A percentile compares a stretch with the other conserved stretches of the same genome.
Conservation (phyloP, 1,140 invertebrate genomes). For the Trinorchestia longiramus region DNA sequence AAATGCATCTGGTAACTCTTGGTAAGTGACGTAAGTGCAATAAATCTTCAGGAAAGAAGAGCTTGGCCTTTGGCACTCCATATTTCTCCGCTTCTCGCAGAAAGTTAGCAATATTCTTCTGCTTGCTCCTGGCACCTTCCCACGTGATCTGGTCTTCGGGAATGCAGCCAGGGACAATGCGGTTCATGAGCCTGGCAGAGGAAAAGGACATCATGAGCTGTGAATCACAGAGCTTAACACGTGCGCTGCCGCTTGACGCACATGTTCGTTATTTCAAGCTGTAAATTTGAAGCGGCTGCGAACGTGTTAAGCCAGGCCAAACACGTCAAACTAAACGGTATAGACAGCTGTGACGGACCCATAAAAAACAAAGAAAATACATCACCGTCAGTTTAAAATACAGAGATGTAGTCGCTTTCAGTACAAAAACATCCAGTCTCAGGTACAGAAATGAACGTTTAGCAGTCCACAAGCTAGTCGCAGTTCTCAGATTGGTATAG, state of each 20-base stretch:
- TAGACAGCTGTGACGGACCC: not conserved
- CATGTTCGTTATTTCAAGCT: too few relatives aligned
- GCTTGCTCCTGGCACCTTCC: conserved; percentile 67
- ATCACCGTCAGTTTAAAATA: not conserved
- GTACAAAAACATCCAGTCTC: not conserved
- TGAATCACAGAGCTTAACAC: not conserved
- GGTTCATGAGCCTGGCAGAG: conserved; percentile 68
- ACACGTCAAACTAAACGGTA: not conserved
- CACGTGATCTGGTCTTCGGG: conserved; percentile 67
- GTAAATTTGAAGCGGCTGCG: too few relatives aligned
- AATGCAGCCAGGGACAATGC: conserved; percentile 67
- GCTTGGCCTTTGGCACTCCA: conserved; percentile 68
- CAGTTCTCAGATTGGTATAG: too few relatives aligned
- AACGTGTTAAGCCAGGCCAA: too few relatives aligned
- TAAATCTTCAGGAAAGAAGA: conserved; percentile 69
- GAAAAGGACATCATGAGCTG: not conserved
- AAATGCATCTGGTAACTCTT: conserved; percentile 69
- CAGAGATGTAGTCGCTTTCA: not conserved
- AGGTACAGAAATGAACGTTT: not conserved
- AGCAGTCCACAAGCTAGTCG: not conserved
- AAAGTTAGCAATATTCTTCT: conserved; percentile 68
- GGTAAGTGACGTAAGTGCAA: conserved; percentile 68
- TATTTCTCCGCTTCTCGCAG: conserved; percentile 67
- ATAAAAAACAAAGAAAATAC: not conserved
- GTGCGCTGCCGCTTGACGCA: too few relatives aligned